A percentile compares a stretch with the other conserved stretches of the same genome.
Conservation (phyloP, 2,888 invertebrate species). For the Protodeltote pygarga region DNA sequence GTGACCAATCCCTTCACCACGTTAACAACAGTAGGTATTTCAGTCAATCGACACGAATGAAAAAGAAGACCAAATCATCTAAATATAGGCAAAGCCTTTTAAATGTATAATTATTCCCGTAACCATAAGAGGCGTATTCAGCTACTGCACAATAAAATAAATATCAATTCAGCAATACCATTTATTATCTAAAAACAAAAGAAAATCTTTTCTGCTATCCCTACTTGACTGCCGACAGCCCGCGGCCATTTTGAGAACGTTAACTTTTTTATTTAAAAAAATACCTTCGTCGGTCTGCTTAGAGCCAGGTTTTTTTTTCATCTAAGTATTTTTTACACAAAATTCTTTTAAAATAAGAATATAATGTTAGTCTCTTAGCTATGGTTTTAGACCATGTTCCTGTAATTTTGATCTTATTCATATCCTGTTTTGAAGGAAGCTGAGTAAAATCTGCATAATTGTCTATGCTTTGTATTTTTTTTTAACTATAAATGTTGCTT, state of each 20-base stretch:
- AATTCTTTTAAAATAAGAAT: constrained; percentile 28
- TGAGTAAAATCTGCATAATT: neutral
- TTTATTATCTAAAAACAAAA: neutral
- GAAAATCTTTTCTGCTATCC: constrained; percentile 48
- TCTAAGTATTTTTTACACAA: constrained; percentile 42
- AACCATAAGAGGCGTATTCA: neutral
- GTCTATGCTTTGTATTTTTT: no score
- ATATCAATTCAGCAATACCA: constrained; percentile 1
- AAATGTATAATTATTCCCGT: no score
- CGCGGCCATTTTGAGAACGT: constrained; percentile 66
- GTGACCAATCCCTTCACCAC: no score
- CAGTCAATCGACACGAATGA: no score
- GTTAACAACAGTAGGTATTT: no score
- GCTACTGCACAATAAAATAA: constrained; percentile 1
- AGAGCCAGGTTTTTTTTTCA: constrained; percentile 43
- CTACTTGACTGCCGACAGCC: constrained; percentile 61
- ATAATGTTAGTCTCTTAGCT: constrained; percentile 8
- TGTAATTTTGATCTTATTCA: constrained; percentile 27
- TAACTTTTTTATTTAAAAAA: constrained; percentile 58
- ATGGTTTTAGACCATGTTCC: constrained; percentile 6
- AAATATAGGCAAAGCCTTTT: no score
- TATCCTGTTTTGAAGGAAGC: constrained; percentile 7
- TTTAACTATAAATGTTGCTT: no score
- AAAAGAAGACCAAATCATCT: no score
- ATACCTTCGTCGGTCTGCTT: constrained; percentile 53